These are phyloP conservation scores for Encarsia formosa DNA, from an alignment of 2,888 invertebrate species.

Conservation along the genomic window DNA sequence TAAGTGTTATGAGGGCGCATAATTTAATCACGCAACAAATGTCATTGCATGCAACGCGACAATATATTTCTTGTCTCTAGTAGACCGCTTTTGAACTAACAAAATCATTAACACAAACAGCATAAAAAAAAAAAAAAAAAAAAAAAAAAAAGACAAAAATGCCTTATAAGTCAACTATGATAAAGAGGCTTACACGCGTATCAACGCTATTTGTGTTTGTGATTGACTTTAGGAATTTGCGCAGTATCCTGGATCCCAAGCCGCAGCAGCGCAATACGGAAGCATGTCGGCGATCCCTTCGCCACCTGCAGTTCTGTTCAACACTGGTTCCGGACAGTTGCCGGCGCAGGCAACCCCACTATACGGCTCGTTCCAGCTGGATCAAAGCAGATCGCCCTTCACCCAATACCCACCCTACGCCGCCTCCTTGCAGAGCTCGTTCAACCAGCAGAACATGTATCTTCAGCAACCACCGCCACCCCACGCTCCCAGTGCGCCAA, in stretches of 20 bases:
- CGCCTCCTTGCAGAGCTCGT: conserved; percentile 56
- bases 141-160: too few species aligned
- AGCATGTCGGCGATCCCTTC: conserved; percentile 82
- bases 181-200: too few species aligned
- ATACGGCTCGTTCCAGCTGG: conserved; percentile 77
- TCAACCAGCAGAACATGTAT: conserved; percentile 54
- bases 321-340: conserved; percentile 66
- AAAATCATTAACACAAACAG: too few species aligned
- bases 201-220: neutral
- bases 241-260: conserved; percentile 48
- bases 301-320: conserved; percentile 77
- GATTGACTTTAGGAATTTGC: conserved; percentile 16
- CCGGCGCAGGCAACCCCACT: conserved; percentile 67
- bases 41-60: too few species aligned
- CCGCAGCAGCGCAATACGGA: conserved; percentile 62
- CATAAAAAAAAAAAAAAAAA: too few species aligned
- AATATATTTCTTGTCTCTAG: too few species aligned
- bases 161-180: too few species aligned
- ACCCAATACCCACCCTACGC: conserved; percentile 74
- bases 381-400: conserved; percentile 74
- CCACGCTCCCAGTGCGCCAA: conserved; percentile 54
- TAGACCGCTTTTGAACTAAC: too few species aligned
- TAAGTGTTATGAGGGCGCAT: too few species aligned
- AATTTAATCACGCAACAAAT: too few species aligned
- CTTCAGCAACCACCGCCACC: conserved; percentile 57